Base-by-base conservation (phyloP, 2,113 vertebrate species). In the Glaucidium brasilianum region DNA sequence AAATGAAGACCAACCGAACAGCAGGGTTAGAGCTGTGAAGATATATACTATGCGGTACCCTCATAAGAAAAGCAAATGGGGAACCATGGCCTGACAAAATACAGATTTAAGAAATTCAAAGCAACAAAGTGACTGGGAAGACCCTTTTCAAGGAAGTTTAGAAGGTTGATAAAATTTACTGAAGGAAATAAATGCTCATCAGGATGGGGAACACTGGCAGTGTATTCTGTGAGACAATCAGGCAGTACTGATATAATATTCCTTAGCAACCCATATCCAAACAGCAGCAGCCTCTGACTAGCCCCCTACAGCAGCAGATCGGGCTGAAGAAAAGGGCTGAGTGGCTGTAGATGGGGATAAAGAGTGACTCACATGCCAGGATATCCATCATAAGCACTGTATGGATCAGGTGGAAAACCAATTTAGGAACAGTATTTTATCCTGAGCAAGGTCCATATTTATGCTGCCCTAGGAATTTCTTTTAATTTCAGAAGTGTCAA, bases 381-480 rank as follows among this genome's bases (percentile, higher is more conserved):
- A 29, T 6, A 52, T 3, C 30, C 45, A n/a, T 58, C 77, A 2
- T 1, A 10, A 22, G 37, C 41, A 4, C 3, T 12, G 30, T 2
- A 49, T 2, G 45, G 39, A 77, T 58, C 52, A 19, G 25, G 4
- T 39, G 55, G 41, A 91, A 94, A 95, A 92, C 10, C 59, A 23
- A 58, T 18, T 43, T 21, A 39, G 2, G 4, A 32, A 4, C 3
- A 27, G 23, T 15, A 32, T 66, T 77, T 35, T 49, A 76, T 47
- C 45, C 23, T 4, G 11, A 39, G 27, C 53, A 78, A 37, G 41
- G 76, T 66, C 74, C 69, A 15, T 79, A 43, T 25, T 84, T 39
- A n/a, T 22, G 27, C 76, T 58, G 50, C 72, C 68, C 67, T 22
- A 66, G 50, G 63, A 91, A 84, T 43, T 83, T 34, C 66, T 68